Base-by-base conservation (phyloP, 1,140 invertebrate species). In the Rhopalosiphum maidis region DNA sequence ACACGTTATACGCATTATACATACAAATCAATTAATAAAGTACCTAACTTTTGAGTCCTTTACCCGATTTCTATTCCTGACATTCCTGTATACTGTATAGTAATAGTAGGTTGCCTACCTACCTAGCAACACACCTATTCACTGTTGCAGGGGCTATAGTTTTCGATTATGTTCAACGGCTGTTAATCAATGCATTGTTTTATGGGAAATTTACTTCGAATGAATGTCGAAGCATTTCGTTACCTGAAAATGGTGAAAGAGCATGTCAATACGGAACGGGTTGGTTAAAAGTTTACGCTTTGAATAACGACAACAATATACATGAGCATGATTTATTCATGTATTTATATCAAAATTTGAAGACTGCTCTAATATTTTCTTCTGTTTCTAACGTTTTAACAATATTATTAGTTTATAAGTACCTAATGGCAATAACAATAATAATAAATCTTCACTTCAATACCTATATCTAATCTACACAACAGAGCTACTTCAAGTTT, bases 181-280 rank as follows among this genome's bases (percentile, higher is more conserved):
- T 90, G 54, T 37, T 68, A 30, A 68, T 90, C 89, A 90, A 90
- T 41, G 54, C 41, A n/a, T 21, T 90, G 54, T 90, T 90, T 90
- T 90, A 90, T 11, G 89, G 89, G 89, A 90, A 90, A 90, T 90
- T 90, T 90, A 90, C 89, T 90, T 90, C 54, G 55, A 90, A 90
- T 35, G 89, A 90, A 90, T 90, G 25, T 43, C 89, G 55, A 90
- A 90, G 89, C 54, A 90, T 68, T 60, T 8, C 54, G 30, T 60
- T 82, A 77, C 68, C 82, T 30, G 43, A 51, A 51, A 82, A 9
- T 92, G 43, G 46, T 83, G 51, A 22, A 83, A 77, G 30, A 18
- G 43, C 43, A 92, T 92, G 90, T 37, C 43, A 92, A 25, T 92
- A 92, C 46, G 90, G 90, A 83, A 82, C 90, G 90, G 90, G 90